Evolutionary conservation across 2,113 vertebrate species (phyloP), one percentile per base, ranked within the genome.

Genomic region (Limanda limanda): DNA sequence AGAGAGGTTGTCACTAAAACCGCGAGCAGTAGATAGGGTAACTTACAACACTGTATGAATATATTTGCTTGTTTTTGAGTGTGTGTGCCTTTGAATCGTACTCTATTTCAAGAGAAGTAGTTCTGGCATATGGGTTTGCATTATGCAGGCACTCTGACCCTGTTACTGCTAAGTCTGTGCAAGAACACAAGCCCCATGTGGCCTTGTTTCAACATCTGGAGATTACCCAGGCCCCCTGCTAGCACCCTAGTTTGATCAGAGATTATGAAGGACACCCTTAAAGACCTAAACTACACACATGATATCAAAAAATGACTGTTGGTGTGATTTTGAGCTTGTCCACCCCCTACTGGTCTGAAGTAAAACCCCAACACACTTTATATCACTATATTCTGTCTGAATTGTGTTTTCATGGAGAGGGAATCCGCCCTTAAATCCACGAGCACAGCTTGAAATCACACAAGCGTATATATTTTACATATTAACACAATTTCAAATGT

Each of bases 181-280:
- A 63, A 70, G 82, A 84, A 86, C 23, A 73, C 66, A 87, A 83
- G 55, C 65, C 55, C 71, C 48, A 54, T 78, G 71, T 83, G 87
- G 69, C 85, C 85, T 86, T 84, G 54, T 88, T 89, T 73, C 45
- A 90, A 82, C 81, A 91, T 87, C 78, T 85, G 87, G 61, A 72
- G 76, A 79, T 90, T 88, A 85, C 59, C n/a, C n/a, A 68, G 76
- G 66, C 86, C 68, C 68, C 76, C 81, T 82, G 68, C 76, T 76
- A 61, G 74, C 15, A 65, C 71, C 57, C 23, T 25, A 71, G 69
- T 18, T 58, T 67, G 66, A 21, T 74, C 48, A 76, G 45, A 48
- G 66, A 86, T 76, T 63, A 84, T 74, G 55, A 66, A 25, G 57
- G 60, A 68, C 52, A 68, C 56, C 58, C 60, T 72, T 4, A 88